Evolutionary conservation across 2,888 invertebrate species (phyloP), one percentile per base, ranked within the genome.

Genomic region (Drosophila neotestacea): DNA sequence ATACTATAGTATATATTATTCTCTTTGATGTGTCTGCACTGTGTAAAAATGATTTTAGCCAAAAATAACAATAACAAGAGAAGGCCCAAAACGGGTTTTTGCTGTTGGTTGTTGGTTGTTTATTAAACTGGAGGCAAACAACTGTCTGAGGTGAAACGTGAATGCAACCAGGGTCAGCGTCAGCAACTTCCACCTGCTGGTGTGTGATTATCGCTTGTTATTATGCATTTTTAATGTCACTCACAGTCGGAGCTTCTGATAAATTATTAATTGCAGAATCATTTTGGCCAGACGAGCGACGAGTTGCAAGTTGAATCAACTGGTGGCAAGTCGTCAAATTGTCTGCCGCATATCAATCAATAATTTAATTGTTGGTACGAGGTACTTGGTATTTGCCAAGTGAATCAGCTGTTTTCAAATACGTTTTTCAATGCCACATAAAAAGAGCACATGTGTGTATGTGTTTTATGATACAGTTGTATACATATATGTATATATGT

Each of bases 301-400:
- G 16, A 9, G 22, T 27, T 36, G 36, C 22, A n/a, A 16, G 44
- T 13, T 42, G 48, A 54, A 72, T 72, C 84, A 84, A 84, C 84
- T 87, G 81, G 84, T 84, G 86, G 62, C 85, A 55, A 55, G 85
- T 41, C 81, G 82, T 86, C 84, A 61, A 70, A 46, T 54, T 84
- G 84, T 88, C 84, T 84, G 71, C 66, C 63, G 38, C 55, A 55
- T 50, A 55, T 50, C 73, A 77, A 86, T 88, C 86, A 81, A 83
- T 83, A 86, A 74, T 86, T 88, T 42, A 86, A 86, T 86, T 74
- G 84, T 67, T 76, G n/a, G 16, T 54, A 41, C 54, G 16, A 16
- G 16, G 16, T 16, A 16, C 3, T 22, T 11, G n/a, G 13, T 13
- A 13, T 34, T 27, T 63, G 38, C 58, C 42, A 48, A 78, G 55